Evolutionary conservation across 2,888 invertebrate species (phyloP), one percentile per base, ranked within the genome.

Genomic region (Tanytarsus gracilentus): DNA sequence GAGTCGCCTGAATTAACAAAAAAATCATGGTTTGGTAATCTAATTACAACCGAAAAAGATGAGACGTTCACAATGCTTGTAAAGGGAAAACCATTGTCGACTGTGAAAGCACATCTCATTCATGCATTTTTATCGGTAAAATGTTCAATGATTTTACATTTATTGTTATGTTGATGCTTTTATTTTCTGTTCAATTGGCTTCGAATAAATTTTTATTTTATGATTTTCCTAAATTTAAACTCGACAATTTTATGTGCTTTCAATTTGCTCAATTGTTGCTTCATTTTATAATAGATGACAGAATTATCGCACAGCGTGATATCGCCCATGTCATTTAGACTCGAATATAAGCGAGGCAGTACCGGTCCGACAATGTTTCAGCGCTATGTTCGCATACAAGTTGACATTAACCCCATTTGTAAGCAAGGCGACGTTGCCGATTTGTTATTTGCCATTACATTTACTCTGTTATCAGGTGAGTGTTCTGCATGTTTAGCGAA

Each of bases 21-120:
- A 76, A 88, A 94, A 65, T 98, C 98, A 0, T 99, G 98, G 98
- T 99, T 99, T 76, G 98, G 98, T 9, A 94, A 94, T 65, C 77
- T 99, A 65, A 90, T 99, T 77, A 90, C 96, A n/a, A 94, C 88
- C 3, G 96, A 92, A 71, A 88, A 97, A 69, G 98, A 99, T 69
- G 97, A 98, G 73, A 93, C 92, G 4, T 94, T 97, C 75, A 96
- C 97, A 29, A 89, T 98, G 62, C 79, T 98, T 64, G 94, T 98
- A 5, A 94, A 95, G 70, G 97, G 96, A 33, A 96, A 96, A 71
- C 94, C 95, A 0, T 77, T 99, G 66, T 94, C 96, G 61, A 92
- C 93, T 11, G 94, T 99, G 63, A 99, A 98, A 75, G 98, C 98
- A 18, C 98, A 99, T 75, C 80, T 99, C 62, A 96, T 99, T 69